Evolutionary conservation across 2,113 vertebrate species (phyloP).

Genomic region (Noturus placidus): DNA sequence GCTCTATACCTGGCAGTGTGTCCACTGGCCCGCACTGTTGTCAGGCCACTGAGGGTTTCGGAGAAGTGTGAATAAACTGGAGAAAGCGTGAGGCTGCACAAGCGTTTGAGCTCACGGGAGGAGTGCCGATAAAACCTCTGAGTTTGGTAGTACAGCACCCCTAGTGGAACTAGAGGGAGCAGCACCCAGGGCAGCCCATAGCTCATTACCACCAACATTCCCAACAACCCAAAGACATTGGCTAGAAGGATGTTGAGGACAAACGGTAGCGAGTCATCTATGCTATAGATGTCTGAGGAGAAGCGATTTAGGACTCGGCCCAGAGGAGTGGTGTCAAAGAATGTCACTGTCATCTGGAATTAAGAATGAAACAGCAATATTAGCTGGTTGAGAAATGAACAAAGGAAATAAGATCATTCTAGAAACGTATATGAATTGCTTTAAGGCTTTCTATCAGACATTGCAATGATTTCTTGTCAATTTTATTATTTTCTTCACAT

Average conservation of each 20-base stretch:
- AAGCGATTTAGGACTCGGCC: constrained; percentile 92
- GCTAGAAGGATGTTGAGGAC: constrained; percentile 91
- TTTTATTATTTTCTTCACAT: background rate
- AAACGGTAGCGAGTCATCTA: constrained; percentile 90
- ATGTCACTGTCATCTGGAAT: constrained; percentile 82
- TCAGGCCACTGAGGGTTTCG: constrained; percentile 86
- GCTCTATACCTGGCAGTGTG: constrained; percentile 76
- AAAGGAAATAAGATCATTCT: background rate
- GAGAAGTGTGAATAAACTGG: constrained; percentile 95
- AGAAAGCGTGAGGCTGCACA: constrained; percentile 87
- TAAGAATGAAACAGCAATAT: background rate
- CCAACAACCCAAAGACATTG: constrained; percentile 78
- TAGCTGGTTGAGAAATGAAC: background rate
- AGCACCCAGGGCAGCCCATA: constrained; percentile 88
- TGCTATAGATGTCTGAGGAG: constrained; percentile 89
- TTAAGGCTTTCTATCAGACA: background rate
- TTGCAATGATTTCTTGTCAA: background rate
- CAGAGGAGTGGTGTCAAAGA: constrained; percentile 87
- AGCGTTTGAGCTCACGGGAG: constrained; percentile 88
- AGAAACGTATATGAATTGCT: background rate
- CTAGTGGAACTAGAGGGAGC: constrained; percentile 79
- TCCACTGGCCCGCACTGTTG: constrained; percentile 81
- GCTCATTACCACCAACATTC: constrained; percentile 83
- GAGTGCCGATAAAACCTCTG: constrained; percentile 87
- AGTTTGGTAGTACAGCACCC: constrained; percentile 77